A percentile compares a stretch with the other conserved stretches of the same genome.
These are phyloP conservation scores for Sturnira hondurensis DNA, from an alignment of 2,113 vertebrate species.

Conservation along the genomic window DNA sequence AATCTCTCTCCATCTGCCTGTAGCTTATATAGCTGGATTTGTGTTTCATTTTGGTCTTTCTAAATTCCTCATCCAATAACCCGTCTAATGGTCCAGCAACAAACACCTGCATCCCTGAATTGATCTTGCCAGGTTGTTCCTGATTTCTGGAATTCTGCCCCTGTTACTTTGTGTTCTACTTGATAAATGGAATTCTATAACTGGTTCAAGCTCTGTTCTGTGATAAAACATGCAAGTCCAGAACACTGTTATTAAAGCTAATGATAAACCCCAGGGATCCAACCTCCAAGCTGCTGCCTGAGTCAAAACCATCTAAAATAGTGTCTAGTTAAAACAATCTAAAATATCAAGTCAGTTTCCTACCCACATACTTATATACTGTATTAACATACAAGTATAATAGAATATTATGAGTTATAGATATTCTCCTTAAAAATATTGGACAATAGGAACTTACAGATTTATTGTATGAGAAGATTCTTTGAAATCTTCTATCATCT, in stretches of 20 bases:
- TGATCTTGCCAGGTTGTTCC: neutral
- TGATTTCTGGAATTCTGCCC: conserved; percentile 2
- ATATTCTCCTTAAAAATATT: neutral
- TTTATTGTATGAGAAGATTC: neutral
- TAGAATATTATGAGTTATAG: neutral
- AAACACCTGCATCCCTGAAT: conserved; percentile 23
- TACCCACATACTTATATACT: neutral
- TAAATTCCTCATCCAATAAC: neutral
- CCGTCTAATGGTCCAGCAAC: neutral
- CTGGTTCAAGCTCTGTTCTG: neutral
- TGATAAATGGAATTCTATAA: neutral
- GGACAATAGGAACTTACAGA: neutral
- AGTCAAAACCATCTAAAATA: conserved; percentile 6
- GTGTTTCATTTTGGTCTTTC: conserved; percentile 18
- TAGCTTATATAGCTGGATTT: neutral
- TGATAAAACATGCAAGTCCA: conserved; percentile 29
- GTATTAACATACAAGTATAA: neutral
- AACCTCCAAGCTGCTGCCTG: neutral
- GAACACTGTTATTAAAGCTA: conserved; percentile 23
- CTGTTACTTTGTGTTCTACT: conserved; percentile 10
- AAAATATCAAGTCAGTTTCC: conserved; percentile 10
- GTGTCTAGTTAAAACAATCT: neutral
- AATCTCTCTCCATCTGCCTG: conserved; percentile 30
- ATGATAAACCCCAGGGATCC: neutral
- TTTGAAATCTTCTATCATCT: neutral